A percentile compares a stretch with the other conserved stretches of the same genome.
Evolutionary conservation across 2,113 vertebrate genomes (phyloP).

Genomic region (Sarotherodon lohbergeri): DNA sequence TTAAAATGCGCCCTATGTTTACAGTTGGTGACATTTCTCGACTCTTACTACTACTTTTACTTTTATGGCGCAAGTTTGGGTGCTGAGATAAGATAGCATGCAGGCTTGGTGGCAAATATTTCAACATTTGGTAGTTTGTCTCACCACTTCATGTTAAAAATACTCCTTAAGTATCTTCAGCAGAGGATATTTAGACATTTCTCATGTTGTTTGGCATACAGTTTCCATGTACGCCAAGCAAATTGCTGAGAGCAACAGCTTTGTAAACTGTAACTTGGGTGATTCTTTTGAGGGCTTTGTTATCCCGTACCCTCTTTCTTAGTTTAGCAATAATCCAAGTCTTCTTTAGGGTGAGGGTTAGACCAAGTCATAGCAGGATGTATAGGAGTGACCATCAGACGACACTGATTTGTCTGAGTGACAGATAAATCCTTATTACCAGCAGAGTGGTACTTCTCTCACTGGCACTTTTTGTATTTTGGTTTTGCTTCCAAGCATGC

Average conservation of each 20-base stretch:
- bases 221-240: not conserved
- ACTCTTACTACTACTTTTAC: not conserved
- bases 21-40: not conserved
- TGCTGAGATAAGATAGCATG: not conserved
- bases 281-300: not conserved
- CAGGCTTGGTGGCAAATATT: not conserved
- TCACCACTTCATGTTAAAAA: not conserved
- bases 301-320: not conserved
- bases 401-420: not conserved
- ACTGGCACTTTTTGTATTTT: not conserved
- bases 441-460: not conserved
- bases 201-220: not conserved
- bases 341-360: not conserved
- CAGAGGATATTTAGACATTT: not conserved
- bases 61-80: not conserved
- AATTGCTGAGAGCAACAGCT: not conserved
- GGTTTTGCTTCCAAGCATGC: rapidly evolving
- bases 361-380: not conserved
- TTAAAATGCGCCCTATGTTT: not conserved
- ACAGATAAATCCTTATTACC: not conserved
- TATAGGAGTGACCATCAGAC: not conserved
- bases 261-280: not conserved
- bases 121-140: not conserved
- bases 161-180: not conserved
- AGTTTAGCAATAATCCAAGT: not conserved